Evolutionary conservation across 2,113 vertebrate species (phyloP), one percentile per base, ranked within the genome.

Genomic region (Chionis minor): DNA sequence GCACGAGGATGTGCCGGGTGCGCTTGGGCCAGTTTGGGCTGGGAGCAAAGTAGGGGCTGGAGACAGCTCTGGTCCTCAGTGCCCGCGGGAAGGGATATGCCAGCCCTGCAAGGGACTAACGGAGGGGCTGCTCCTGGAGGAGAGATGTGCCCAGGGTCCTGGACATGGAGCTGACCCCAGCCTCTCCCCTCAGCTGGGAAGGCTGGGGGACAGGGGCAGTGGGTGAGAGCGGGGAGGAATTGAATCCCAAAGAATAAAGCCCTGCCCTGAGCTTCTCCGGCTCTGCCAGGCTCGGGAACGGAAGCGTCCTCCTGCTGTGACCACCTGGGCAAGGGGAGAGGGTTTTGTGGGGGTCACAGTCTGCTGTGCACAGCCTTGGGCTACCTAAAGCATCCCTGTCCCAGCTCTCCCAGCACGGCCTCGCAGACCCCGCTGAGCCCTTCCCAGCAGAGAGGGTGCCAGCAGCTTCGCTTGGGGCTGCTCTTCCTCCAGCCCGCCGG

Each of bases 341-440:
- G 8, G 4, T 2, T 87, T 33, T 18, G 6, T 15, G 0, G 1
- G 40, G 27, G 14, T 19, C 0, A 0, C 23, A 24, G 49, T 12
- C 49, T 51, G 49, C 69, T 32, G 73, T 65, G 65, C 65, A 81
- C 78, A 78, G 70, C 45, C 61, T 21, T 35, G 84, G 35, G 61
- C 91, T 93, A 75, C 70, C 70, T 14, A 28, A 33, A 91, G 26
- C 51, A 32, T 10, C 82, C 45, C 28, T 30, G 62, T 4, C 15
- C 49, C 86, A 19, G 72, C 42, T 63, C 73, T 73, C 73, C 77
- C 95, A 65, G 10, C 0, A 0, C 3, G 4, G n/a, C 33, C 62
- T n/a, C 67, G 27, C 1, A 1, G 16, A 14, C 47, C 63, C 9
- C 0, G 0, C 40, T 0, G 2, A 88, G 38, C 79, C 65, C 52